Percentiles rank a stretch among this genome's conserved stretches.
Evolutionary conservation across 1,140 invertebrate species (phyloP).

Genomic region (Mizuhopecten yessoensis): DNA sequence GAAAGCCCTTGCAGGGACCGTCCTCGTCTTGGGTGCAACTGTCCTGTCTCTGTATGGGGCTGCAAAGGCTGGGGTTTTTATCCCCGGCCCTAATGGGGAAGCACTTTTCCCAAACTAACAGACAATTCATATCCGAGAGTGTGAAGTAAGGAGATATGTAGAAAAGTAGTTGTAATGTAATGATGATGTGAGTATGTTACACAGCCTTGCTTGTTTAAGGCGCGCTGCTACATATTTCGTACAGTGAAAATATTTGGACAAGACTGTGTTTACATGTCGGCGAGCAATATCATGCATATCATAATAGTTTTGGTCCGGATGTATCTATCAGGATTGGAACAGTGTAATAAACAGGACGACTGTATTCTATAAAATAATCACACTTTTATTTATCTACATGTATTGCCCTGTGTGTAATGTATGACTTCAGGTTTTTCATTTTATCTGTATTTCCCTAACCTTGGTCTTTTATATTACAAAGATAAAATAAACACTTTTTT

Average conservation of each 20-base stretch:
- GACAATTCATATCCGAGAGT: background rate
- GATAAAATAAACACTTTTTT: too few relatives aligned
- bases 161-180: background rate
- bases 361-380: too few relatives aligned
- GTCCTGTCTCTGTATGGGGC: constrained; percentile 70
- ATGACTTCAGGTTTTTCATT: too few relatives aligned
- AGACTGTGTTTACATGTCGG: background rate
- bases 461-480: too few relatives aligned
- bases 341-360: too few relatives aligned
- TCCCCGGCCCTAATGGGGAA: constrained; percentile 78
- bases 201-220: background rate
- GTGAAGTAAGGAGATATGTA: background rate
- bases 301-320: background rate
- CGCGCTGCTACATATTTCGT: background rate
- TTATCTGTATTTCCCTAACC: too few relatives aligned
- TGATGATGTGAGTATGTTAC: background rate
- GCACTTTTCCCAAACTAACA: constrained; percentile 68
- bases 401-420: too few relatives aligned
- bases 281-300: background rate
- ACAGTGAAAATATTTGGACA: background rate
- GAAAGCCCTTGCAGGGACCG: constrained; percentile 65
- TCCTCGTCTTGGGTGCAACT: constrained; percentile 58
- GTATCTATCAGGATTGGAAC: too few relatives aligned
- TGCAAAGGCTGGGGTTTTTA: constrained; percentile 64
- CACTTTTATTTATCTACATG: too few relatives aligned